A percentile compares a stretch with the other conserved stretches of the same genome.
Evolutionary conservation across 1,140 invertebrate species (phyloP).

Genomic region (Ridgeia piscesae): DNA sequence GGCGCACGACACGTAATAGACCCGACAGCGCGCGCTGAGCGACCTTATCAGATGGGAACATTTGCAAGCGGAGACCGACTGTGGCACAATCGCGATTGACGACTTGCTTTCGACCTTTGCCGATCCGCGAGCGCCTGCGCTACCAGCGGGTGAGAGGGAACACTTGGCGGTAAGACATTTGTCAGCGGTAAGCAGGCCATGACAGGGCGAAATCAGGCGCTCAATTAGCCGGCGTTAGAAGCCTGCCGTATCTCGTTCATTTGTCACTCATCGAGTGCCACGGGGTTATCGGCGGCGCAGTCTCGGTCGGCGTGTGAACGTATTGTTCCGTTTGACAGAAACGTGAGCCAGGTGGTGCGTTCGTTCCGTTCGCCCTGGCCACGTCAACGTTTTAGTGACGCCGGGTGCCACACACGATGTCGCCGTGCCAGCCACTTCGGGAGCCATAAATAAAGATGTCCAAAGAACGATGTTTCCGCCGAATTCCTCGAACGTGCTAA

Average conservation of each 20-base stretch:
- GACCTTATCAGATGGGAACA: constrained; percentile 4
- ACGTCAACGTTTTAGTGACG: background rate
- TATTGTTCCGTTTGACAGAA: constrained; percentile 5
- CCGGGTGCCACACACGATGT: background rate
- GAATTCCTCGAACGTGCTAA: background rate
- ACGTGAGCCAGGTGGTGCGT: background rate
- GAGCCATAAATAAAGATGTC: background rate
- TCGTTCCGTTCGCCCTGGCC: background rate
- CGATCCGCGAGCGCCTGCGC: background rate
- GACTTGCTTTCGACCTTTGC: background rate
- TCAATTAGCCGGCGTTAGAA: constrained; percentile 4
- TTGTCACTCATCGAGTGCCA: constrained; percentile 3
- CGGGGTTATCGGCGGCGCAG: background rate
- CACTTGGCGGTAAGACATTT: background rate
- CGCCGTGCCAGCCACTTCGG: background rate
- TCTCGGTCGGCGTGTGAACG: background rate
- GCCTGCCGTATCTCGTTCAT: background rate
- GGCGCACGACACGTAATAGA: background rate
- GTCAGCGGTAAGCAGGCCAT: background rate
- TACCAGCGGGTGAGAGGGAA: background rate
- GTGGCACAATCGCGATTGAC: constrained; percentile 3
- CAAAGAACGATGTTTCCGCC: background rate
- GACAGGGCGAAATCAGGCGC: background rate
- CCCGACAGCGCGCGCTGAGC: background rate
- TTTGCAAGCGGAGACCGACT: constrained; percentile 3